Evolutionary conservation across 64 coral and sea anemone genomes (phyloP).

Genomic region (Platygyra sinensis): DNA sequence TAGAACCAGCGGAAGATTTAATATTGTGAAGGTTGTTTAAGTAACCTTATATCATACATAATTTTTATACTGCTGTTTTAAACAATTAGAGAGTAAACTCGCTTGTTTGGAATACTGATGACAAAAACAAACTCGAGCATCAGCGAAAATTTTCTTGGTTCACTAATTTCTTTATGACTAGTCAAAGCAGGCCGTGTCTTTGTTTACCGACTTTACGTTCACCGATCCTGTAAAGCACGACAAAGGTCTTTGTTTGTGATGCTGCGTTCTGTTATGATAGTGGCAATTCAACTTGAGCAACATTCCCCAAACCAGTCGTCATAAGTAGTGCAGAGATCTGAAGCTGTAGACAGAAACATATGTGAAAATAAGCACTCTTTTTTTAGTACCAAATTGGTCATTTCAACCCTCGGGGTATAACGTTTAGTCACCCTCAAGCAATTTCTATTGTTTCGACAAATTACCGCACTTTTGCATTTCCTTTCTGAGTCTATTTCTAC

Average conservation of each 20-base stretch:
- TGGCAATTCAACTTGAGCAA: too few species aligned
- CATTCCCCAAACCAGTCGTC: not conserved
- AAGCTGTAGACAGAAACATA: not conserved
- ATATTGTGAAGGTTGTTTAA: not conserved
- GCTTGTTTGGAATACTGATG: slow-evolving; percentile 1
- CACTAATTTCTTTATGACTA: not conserved
- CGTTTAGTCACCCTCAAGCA: not conserved
- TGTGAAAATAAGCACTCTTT: not conserved
- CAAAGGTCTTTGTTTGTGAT: not conserved
- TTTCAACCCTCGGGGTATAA: not conserved
- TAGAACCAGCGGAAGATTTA: not conserved
- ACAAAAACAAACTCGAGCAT: not conserved
- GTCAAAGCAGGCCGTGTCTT: slow-evolving; percentile 8
- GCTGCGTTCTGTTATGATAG: not conserved
- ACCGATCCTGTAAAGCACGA: not conserved
- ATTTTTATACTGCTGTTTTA: not conserved
- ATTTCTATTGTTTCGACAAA: slow-evolving; percentile 25
- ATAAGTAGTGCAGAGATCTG: not conserved
- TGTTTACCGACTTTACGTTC: slow-evolving; percentile 39
- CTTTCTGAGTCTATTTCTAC: not conserved
- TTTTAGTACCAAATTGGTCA: not conserved
- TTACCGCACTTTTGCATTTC: slow-evolving; percentile 26
- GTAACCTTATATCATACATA: not conserved
- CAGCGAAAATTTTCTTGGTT: not conserved
- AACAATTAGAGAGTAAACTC: not conserved